Evolutionary conservation across 2,888 invertebrate species (phyloP).

Genomic region (Subacronicta megacephala): DNA sequence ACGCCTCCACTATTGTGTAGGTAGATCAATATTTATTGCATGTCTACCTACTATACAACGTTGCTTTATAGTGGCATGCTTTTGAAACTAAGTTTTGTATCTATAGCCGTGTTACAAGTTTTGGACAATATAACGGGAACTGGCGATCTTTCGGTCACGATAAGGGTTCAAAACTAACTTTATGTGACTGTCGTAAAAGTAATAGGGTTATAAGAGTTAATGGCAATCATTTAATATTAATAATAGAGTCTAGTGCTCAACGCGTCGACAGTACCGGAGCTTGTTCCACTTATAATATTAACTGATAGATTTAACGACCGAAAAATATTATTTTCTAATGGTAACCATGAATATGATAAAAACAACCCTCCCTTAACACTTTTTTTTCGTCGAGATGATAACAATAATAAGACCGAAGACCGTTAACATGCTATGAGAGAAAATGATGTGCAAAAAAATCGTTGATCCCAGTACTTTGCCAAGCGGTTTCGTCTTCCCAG

Average conservation of each 20-base stretch:
- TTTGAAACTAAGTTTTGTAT: conserved; percentile 19
- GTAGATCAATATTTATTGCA: conserved; percentile 36
- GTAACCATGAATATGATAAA: background rate
- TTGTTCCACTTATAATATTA: background rate
- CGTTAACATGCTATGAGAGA: too few relatives aligned
- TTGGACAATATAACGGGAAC: conserved; percentile 18
- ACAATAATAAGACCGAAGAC: too few relatives aligned
- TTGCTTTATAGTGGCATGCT: background rate
- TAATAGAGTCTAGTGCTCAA: background rate
- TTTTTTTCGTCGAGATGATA: too few relatives aligned
- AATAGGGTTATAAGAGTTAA: too few relatives aligned
- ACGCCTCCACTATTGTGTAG: conserved; percentile 6
- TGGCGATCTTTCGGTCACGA: conserved; percentile 12
- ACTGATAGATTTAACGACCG: background rate
- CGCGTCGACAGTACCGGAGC: background rate
- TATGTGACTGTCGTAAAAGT: background rate
- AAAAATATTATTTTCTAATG: background rate
- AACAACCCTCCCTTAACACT: too few relatives aligned
- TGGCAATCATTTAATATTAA: conserved; percentile 2
- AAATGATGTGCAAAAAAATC: too few relatives aligned
- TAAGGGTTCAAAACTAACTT: background rate
- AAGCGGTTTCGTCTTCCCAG: too few relatives aligned
- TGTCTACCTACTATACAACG: conserved; percentile 13
- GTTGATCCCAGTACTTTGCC: too few relatives aligned
- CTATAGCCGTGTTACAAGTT: conserved; percentile 20